phyloP scores from a whole-genome alignment of 2,797 vertebrate species.

The Crypturellus tataupa region DNA sequence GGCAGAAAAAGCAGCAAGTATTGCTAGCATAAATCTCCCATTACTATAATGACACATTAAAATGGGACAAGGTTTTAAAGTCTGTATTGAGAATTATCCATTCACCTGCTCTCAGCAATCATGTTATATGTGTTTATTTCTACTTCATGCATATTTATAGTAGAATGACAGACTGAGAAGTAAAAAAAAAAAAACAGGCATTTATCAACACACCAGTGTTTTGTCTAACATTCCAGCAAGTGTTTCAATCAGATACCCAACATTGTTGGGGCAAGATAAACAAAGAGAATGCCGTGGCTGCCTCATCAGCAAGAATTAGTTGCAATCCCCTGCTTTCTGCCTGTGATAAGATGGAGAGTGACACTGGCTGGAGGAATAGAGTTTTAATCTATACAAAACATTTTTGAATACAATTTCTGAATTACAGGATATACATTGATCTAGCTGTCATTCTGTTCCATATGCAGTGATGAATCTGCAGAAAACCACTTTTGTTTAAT shows the following conservation, averaged over 20 bases:
- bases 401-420: slow-evolving; percentile 11
- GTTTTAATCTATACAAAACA: not conserved
- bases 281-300: not conserved
- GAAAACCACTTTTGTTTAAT: slow-evolving; percentile 46
- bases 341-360: not conserved
- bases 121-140: not conserved
- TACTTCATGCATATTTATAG: not conserved
- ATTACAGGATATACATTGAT: not conserved
- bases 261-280: slow-evolving; percentile 3
- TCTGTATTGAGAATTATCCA: not conserved
- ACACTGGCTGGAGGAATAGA: not conserved
- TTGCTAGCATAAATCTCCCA: slow-evolving; percentile 35
- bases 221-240: not conserved
- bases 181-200: no score
- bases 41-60: slow-evolving; percentile 9
- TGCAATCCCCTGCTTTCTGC: not conserved
- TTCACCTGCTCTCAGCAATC: not conserved
- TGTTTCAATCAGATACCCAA: slow-evolving; percentile 19
- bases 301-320: slow-evolving; percentile 46
- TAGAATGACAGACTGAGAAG: not conserved
- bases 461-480: slow-evolving; percentile 23
- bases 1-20: slow-evolving; percentile 14
- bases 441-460: slow-evolving; percentile 43
- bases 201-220: not conserved
- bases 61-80: slow-evolving; percentile 19